Conservation (phyloP, 2,888 invertebrate species). For the Trisateles emortualis region DNA sequence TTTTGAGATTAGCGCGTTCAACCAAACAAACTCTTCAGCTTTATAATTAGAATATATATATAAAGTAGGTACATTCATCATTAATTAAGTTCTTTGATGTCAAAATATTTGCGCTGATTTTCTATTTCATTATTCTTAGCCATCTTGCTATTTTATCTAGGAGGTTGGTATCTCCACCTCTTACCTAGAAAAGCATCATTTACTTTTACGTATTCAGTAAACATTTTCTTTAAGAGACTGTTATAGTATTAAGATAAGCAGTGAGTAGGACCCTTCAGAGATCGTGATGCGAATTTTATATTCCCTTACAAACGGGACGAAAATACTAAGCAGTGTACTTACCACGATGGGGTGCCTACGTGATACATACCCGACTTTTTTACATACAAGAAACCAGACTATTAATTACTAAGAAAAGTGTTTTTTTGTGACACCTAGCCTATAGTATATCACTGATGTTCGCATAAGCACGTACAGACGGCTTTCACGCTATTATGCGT, state of each 20-base stretch:
- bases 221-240: slow-evolving; percentile 55
- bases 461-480: no score
- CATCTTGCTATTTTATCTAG: no score
- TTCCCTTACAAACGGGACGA: slow-evolving; percentile 40
- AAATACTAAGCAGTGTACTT: slow-evolving; percentile 48
- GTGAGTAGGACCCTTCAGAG: slow-evolving; percentile 43
- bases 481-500: no score
- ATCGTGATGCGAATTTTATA: slow-evolving; percentile 57
- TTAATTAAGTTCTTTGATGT: no score
- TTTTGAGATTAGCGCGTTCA: no score
- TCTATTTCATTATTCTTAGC: no score
- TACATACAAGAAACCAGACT: slow-evolving; percentile 22
- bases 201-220: slow-evolving; percentile 51
- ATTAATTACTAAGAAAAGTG: no score
- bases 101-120: neutral
- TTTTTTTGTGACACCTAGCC: no score
- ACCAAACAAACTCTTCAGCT: no score
- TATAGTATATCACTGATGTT: no score
- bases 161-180: slow-evolving; percentile 12
- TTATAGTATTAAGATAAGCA: slow-evolving; percentile 59
- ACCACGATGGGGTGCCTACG: slow-evolving; percentile 18
- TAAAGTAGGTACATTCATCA: no score
- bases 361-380: slow-evolving; percentile 19
- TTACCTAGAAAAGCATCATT: slow-evolving; percentile 22
- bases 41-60: no score